Conservation (phyloP, 2,888 invertebrate genomes). For the Platerodrilus igneus region DNA sequence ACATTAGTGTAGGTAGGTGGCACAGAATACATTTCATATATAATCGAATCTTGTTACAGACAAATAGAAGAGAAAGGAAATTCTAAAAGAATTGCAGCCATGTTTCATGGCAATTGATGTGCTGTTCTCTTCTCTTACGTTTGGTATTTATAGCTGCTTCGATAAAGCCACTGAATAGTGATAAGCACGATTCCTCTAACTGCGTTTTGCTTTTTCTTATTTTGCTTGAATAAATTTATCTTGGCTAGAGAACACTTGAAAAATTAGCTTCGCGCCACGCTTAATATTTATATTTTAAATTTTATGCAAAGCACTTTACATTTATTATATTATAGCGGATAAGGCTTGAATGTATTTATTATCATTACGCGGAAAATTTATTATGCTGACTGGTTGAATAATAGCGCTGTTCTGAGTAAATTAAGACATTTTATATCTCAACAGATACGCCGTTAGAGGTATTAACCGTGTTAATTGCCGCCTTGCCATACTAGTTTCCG, state of each 20-base stretch:
- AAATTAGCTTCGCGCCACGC: conserved; percentile 11
- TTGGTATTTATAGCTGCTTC: conserved; percentile 37
- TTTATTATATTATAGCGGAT: no score
- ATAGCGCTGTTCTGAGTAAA: no score
- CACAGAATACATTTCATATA: conserved; percentile 21
- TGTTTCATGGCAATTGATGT: conserved; percentile 43
- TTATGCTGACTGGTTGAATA: no score
- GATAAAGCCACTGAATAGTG: conserved; percentile 40
- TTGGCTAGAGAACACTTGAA: conserved; percentile 7
- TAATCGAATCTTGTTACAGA: conserved; percentile 30
- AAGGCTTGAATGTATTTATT: no score
- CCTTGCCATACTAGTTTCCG: no score
- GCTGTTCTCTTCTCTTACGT: conserved; percentile 33
- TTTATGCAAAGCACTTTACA: no score
- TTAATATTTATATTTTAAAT: no score
- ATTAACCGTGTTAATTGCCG: no score
- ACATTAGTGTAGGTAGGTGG: no score
- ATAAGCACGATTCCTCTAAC: conserved; percentile 37
- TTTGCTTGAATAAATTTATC: conserved; percentile 18
- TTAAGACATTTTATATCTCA: no score
- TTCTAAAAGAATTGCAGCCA: conserved; percentile 39
- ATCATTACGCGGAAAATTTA: no score
- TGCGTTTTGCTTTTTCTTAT: conserved; percentile 27
- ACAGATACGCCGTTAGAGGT: no score
- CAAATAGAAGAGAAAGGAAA: conserved; percentile 26